Conservation (phyloP, 1,140 invertebrate species). For the Bombus waltoni region DNA sequence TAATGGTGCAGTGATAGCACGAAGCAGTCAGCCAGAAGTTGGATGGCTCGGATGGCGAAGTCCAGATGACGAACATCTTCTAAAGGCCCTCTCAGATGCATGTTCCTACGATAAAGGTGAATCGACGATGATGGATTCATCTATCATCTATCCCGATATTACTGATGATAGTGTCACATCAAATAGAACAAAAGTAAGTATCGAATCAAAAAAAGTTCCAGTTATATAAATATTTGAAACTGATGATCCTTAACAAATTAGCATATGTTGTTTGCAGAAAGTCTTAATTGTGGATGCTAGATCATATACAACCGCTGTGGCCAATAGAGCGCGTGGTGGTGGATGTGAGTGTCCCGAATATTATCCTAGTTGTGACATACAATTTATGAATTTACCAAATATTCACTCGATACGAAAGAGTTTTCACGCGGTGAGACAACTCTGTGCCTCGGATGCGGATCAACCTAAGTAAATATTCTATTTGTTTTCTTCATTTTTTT, state of each 20-base stretch:
- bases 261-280: constrained; percentile 85
- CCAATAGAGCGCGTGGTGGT: constrained; percentile 97
- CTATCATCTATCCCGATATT: constrained; percentile 72
- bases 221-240: neutral
- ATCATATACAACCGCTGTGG: constrained; percentile 96
- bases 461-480: constrained; percentile 87
- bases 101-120: constrained; percentile 89
- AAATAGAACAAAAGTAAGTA: constrained; percentile 67
- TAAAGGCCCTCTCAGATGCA: constrained; percentile 92
- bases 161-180: constrained; percentile 69
- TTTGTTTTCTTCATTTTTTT: neutral
- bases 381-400: constrained; percentile 98
- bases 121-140: constrained; percentile 77
- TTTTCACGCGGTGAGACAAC: constrained; percentile 89
- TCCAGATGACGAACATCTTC: constrained; percentile 92
- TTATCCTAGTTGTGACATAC: constrained; percentile 96
- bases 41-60: constrained; percentile 97
- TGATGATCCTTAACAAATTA: neutral
- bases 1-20: constrained; percentile 96
- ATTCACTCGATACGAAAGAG: constrained; percentile 97
- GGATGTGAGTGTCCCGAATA: constrained; percentile 98
- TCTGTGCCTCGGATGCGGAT: constrained; percentile 90
- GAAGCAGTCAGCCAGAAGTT: constrained; percentile 96
- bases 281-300: constrained; percentile 97
- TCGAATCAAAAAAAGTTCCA: neutral